phyloP scores from a whole-genome alignment of 2,888 invertebrate species.

The Acrobasis consociella region DNA sequence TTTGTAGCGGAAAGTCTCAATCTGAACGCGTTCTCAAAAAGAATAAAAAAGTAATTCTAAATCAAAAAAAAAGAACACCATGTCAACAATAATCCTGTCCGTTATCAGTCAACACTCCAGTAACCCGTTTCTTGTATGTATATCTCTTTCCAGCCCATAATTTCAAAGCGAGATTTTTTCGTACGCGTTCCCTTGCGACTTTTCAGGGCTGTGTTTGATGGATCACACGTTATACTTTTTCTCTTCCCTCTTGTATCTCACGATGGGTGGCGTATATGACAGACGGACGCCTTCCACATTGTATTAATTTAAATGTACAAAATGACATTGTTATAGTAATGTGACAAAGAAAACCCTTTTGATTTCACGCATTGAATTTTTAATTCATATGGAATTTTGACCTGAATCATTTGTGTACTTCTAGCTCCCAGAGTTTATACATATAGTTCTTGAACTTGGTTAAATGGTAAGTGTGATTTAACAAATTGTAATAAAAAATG shows the following conservation, averaged over 20 bases:
- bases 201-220: conserved; percentile 37
- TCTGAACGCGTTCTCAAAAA: too few relatives aligned
- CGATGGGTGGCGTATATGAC: conserved; percentile 15
- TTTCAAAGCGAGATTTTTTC: conserved; percentile 25
- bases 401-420: too few relatives aligned
- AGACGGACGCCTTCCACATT: conserved; percentile 4
- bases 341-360: too few relatives aligned
- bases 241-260: conserved; percentile 31
- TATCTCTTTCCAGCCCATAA: neutral
- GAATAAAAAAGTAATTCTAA: neutral
- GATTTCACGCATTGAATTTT: too few relatives aligned
- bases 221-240: conserved; percentile 38
- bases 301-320: neutral
- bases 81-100: neutral
- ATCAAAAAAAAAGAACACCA: neutral
- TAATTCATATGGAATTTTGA: too few relatives aligned
- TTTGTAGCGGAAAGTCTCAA: too few relatives aligned
- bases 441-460: too few relatives aligned
- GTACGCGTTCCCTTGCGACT: conserved; percentile 32
- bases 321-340: neutral
- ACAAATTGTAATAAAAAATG: too few relatives aligned
- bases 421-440: too few relatives aligned
- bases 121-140: neutral
- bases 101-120: neutral
- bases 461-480: too few relatives aligned